Conservation (phyloP, 2,113 vertebrate species). For the Aplodontia rufa region DNA sequence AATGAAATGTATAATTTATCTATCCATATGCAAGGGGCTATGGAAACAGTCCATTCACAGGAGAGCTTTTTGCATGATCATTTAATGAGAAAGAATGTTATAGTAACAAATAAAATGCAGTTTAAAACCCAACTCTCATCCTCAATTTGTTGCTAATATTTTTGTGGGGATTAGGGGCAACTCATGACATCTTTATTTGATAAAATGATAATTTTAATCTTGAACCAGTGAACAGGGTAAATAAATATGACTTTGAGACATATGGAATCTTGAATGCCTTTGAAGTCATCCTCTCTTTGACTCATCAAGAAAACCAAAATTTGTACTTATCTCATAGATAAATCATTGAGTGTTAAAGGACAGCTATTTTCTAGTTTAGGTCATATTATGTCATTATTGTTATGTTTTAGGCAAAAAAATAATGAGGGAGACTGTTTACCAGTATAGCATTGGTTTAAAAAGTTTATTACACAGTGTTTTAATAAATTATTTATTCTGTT, state of each 20-base stretch:
- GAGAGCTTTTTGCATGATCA: constrained; percentile 21
- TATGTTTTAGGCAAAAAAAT: constrained; percentile 36
- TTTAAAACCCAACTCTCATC: constrained; percentile 40
- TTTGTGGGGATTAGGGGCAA: neutral
- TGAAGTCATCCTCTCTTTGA: neutral
- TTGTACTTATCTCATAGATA: neutral
- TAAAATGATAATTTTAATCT: constrained; percentile 8
- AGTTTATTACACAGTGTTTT: constrained; percentile 46
- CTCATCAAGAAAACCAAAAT: neutral
- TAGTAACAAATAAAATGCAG: constrained; percentile 42
- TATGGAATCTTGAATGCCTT: neutral
- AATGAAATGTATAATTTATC: neutral
- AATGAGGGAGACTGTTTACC: constrained; percentile 37
- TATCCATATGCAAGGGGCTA: neutral
- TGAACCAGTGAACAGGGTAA: neutral
- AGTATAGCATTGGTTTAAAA: neutral
- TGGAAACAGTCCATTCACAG: constrained; percentile 2
- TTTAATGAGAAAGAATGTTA: constrained; percentile 33
- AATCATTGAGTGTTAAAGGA: neutral
- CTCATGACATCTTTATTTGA: constrained; percentile 19
- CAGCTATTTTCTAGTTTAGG: constrained; percentile 36
- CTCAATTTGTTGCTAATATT: constrained; percentile 41
- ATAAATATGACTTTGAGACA: neutral
- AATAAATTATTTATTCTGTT: constrained; percentile 65
- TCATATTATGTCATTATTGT: neutral